Conservation (phyloP, 2,113 vertebrate species). For the Nothoprocta pentlandii region DNA sequence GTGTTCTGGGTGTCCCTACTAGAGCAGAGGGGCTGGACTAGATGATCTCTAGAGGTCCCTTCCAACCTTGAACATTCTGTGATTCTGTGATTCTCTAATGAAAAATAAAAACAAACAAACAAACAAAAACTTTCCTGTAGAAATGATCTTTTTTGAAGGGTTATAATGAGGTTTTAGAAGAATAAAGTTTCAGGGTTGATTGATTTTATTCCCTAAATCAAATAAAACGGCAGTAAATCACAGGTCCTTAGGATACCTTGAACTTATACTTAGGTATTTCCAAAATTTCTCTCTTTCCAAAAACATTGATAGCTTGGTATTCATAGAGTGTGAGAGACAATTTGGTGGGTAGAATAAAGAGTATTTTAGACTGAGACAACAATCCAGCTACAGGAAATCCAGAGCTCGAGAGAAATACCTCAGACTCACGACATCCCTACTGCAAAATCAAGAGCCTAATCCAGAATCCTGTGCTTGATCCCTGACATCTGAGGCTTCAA, state of each 20-base stretch:
- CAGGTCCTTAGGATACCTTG: neutral
- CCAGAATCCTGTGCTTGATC: neutral
- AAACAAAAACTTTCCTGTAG: neutral
- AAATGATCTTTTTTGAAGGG: neutral
- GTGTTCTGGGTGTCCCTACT: too few relatives aligned
- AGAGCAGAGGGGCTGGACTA: too few relatives aligned
- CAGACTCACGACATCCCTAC: neutral
- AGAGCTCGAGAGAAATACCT: neutral
- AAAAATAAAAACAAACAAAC: neutral
- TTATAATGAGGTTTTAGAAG: neutral
- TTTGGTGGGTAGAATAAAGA: neutral
- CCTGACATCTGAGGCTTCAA: neutral
- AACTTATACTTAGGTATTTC: neutral
- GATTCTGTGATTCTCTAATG: neutral
- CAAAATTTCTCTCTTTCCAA: neutral
- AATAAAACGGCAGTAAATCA: neutral
- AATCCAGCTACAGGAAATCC: neutral
- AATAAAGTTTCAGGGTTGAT: neutral
- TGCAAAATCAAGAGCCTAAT: neutral
- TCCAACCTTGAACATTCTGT: too few relatives aligned
- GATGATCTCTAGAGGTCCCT: too few relatives aligned
- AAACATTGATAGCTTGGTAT: neutral
- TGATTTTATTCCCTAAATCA: neutral
- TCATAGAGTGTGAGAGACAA: neutral
- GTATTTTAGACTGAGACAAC: slow-evolving; percentile 23